phyloP scores from a whole-genome alignment of 30 jellyfish, hydroid and myxozoan genomes.

The Hydractinia symbiolongicarpus region DNA sequence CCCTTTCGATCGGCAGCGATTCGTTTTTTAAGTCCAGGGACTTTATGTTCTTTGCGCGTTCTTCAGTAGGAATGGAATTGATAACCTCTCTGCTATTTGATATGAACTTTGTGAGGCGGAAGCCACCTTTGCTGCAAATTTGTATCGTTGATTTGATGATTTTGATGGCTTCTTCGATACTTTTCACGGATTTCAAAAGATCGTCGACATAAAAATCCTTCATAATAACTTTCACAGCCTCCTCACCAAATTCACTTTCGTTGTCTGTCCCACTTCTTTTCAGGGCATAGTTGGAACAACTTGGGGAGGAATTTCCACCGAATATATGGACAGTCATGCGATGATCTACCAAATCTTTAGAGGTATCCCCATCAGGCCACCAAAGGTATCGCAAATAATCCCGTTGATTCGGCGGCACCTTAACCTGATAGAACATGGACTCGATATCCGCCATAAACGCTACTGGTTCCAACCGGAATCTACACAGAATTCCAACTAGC shows the following conservation, averaged over 20 bases:
- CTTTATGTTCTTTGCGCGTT: constrained; percentile 17
- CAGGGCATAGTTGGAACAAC: too few relatives aligned
- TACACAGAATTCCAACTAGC: constrained; percentile 9
- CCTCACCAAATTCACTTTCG: background rate
- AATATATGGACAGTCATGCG: too few relatives aligned
- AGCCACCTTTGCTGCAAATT: background rate
- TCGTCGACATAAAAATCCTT: too few relatives aligned
- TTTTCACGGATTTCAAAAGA: too few relatives aligned
- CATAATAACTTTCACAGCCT: too few relatives aligned
- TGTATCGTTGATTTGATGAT: too few relatives aligned
- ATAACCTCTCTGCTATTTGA: constrained; percentile 31
- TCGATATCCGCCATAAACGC: constrained; percentile 32
- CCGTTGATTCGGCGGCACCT: constrained; percentile 13
- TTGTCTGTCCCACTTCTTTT: background rate
- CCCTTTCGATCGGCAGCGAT: too few relatives aligned
- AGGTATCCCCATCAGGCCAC: constrained; percentile 34
- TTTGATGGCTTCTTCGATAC: too few relatives aligned
- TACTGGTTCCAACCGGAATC: constrained; percentile 34
- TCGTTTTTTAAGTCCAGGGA: too few relatives aligned
- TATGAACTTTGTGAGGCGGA: constrained; percentile 16
- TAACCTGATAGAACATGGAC: constrained; percentile 35
- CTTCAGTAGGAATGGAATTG: constrained; percentile 28
- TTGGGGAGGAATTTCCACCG: too few relatives aligned
- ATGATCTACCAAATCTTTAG: too few relatives aligned
- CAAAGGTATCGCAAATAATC: constrained; percentile 27